Conservation (phyloP, 53 echinoderm and acorn worm genomes). For the Echinarachnius parma region DNA sequence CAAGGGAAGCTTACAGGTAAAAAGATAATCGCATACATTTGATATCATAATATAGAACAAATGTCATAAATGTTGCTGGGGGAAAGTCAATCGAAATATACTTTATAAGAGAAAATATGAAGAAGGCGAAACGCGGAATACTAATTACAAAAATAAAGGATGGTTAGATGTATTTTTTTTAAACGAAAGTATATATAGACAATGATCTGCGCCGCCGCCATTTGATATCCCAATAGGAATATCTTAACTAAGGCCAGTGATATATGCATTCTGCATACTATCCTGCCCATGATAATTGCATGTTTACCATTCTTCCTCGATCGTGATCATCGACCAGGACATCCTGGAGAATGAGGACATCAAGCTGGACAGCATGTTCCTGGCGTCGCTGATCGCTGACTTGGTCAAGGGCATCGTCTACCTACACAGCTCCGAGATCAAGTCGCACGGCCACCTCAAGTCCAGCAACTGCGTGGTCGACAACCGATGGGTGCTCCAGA, state of each 20-base stretch:
- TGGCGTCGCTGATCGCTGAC: constrained; percentile 88
- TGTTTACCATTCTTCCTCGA: background rate
- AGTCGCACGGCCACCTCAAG: constrained; percentile 80
- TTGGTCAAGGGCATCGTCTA: constrained; percentile 86
- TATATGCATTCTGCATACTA: too few relatives aligned
- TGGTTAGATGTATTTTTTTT: too few relatives aligned
- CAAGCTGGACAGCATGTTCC: constrained; percentile 84
- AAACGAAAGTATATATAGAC: too few relatives aligned
- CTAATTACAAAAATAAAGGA: too few relatives aligned
- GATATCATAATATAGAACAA: background rate
- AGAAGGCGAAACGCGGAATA: too few relatives aligned
- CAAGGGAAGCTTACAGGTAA: constrained; percentile 82
- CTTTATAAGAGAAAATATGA: too few relatives aligned
- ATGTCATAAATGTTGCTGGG: background rate
- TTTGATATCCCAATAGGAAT: too few relatives aligned
- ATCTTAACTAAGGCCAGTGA: too few relatives aligned
- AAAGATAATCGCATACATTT: background rate
- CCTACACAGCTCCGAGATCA: constrained; percentile 69
- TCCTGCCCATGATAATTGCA: background rate
- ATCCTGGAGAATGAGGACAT: constrained; percentile 87
- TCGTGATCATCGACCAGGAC: constrained; percentile 39
- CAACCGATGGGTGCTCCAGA: constrained; percentile 82
- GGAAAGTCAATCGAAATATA: too few relatives aligned
- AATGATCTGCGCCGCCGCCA: too few relatives aligned
- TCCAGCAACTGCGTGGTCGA: constrained; percentile 93